Evolutionary conservation across 2,113 vertebrate species (phyloP), one percentile per base, ranked within the genome.

Genomic region (Calidris pygmaea): DNA sequence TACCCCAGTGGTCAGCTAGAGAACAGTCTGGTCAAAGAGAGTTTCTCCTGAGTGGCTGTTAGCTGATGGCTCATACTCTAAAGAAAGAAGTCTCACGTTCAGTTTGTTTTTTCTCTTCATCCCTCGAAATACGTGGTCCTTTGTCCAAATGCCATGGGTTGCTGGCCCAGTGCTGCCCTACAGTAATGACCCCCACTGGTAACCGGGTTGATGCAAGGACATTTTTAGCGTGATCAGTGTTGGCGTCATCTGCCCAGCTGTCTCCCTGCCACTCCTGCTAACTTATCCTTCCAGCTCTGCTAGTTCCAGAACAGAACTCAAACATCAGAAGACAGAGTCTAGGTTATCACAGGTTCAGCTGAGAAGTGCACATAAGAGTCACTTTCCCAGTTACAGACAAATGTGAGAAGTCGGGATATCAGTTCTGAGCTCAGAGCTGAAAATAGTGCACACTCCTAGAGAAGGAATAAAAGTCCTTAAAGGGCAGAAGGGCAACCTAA

Each of bases 341-440:
- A 67, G 79, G 63, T 94, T 94, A 85, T 92, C 90, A 65, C 43
- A 65, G 50, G 53, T 82, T 93, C 72, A 85, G 82, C 92, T 85
- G 47, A 85, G 52, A 75, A 85, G 77, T 63, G 55, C 4, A 3
- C 5, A 0, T 14, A 58, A 65, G 73, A 95, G 73, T 82, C 89
- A 70, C 79, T 75, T 89, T 90, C 86, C 79, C 85, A 81, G 26
- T 80, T 47, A 59, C 50, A 90, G 82, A 85, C 77, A 91, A 89
- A 84, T 53, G 68, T 65, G 82, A 89, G 90, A 90, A 90, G 67
- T 90, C 4, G 13, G 93, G 75, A 41, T 76, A 85, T 75, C 90
- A 89, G 48, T 55, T 93, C 70, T 77, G 82, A 95, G 71, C 91
- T 79, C 62, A 82, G 84, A 55, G 71, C 91, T 96, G 74, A 90